A percentile compares a stretch with the other conserved stretches of the same genome.
Evolutionary conservation across 2,797 vertebrate genomes (phyloP).

Genomic region (Phrynocephalus vlangalii): DNA sequence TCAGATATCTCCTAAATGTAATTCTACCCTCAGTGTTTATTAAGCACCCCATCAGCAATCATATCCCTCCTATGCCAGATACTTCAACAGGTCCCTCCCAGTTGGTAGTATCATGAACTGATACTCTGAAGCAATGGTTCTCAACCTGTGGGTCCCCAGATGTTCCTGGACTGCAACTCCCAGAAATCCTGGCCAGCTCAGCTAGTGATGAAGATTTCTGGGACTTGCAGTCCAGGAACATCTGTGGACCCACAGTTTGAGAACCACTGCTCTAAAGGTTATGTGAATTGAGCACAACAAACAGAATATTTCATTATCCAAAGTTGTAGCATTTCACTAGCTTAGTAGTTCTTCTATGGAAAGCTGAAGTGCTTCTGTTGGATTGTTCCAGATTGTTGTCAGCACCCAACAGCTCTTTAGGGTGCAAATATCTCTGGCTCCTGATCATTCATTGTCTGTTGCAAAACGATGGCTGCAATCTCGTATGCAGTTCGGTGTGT

Average conservation of each 20-base stretch:
- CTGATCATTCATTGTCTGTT: constrained; percentile 1
- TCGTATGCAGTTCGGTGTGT: neutral
- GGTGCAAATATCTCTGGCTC: neutral
- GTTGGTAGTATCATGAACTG: fast-evolving
- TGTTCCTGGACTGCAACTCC: too few relatives aligned
- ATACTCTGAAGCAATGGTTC: neutral
- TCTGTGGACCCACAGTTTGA: too few relatives aligned
- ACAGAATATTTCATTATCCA: neutral
- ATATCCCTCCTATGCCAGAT: neutral
- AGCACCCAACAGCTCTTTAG: neutral
- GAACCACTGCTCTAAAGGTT: too few relatives aligned
- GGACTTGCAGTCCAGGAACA: too few relatives aligned
- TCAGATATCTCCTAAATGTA: fast-evolving
- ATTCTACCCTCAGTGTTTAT: neutral
- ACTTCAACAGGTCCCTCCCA: neutral
- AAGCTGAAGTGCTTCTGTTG: neutral
- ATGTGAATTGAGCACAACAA: neutral
- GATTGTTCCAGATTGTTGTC: neutral
- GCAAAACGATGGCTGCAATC: neutral
- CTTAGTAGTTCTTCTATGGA: neutral
- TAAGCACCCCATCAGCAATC: neutral
- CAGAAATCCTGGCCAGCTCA: too few relatives aligned
- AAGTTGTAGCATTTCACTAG: neutral
- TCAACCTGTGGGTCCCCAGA: too few relatives aligned
- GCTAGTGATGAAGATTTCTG: too few relatives aligned